Evolutionary conservation across 2,888 invertebrate genomes (phyloP).

Genomic region (Plutella xylostella): DNA sequence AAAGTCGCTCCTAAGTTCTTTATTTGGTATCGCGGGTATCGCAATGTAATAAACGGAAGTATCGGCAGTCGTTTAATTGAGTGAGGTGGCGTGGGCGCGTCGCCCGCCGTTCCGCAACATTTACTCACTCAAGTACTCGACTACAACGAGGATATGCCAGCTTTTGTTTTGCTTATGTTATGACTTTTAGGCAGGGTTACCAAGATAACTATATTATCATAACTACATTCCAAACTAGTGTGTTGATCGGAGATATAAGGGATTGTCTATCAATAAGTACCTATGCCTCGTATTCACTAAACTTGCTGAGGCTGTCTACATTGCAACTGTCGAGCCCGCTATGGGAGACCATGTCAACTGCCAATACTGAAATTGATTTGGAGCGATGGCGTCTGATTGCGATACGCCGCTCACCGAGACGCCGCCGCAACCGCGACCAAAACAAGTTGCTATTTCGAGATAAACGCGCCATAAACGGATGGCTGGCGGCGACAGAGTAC

Average conservation of each 20-base stretch:
- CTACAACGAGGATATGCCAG: too few relatives aligned
- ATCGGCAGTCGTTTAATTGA: conserved; percentile 34
- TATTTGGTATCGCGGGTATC: too few relatives aligned
- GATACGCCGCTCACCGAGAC: too few relatives aligned
- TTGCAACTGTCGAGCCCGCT: conserved; percentile 12
- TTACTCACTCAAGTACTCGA: conserved; percentile 26
- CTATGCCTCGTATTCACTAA: too few relatives aligned
- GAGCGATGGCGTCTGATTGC: conserved; percentile 55
- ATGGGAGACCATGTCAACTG: conserved; percentile 18
- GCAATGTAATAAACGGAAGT: conserved; percentile 33
- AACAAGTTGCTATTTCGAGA: conserved; percentile 67
- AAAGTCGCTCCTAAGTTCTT: too few relatives aligned
- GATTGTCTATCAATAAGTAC: too few relatives aligned
- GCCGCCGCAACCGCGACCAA: conserved; percentile 40
- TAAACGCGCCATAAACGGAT: conserved; percentile 63
- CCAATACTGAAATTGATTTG: conserved; percentile 49
- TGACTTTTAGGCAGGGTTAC: too few relatives aligned
- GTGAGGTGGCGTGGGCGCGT: conserved; percentile 35
- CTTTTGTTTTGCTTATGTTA: too few relatives aligned
- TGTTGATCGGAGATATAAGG: too few relatives aligned
- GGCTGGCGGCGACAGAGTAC: conserved; percentile 30
- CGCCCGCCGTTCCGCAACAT: conserved; percentile 35
- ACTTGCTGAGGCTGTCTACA: too few relatives aligned
- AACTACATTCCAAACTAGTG: too few relatives aligned
- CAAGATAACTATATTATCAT: too few relatives aligned